phyloP scores from a whole-genome alignment of 2,797 vertebrate genomes.

The Sebastes glaucus region DNA sequence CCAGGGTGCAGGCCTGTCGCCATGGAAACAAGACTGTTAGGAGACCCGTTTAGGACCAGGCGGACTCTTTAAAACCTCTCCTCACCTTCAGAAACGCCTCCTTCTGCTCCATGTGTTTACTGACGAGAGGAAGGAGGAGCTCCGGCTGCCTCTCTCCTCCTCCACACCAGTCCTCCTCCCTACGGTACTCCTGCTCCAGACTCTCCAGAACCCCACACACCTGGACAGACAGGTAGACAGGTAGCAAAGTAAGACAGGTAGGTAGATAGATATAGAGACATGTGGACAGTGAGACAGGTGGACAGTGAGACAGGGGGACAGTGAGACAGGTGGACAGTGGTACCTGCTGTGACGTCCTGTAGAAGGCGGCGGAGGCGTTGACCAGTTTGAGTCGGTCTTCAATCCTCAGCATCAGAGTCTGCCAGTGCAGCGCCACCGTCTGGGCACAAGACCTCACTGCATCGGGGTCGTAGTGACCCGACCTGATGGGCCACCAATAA shows the following conservation, averaged over 20 bases:
- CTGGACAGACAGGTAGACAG: slow-evolving; percentile 64
- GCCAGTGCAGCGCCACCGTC: slow-evolving; percentile 98
- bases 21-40: neutral
- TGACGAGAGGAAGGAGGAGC: slow-evolving; percentile 92
- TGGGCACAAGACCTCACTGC: slow-evolving; percentile 94
- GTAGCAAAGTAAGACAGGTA: neutral
- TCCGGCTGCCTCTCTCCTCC: slow-evolving; percentile 81
- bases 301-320: neutral
- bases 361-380: slow-evolving; percentile 97
- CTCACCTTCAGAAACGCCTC: slow-evolving; percentile 96
- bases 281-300: neutral
- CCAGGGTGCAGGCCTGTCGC: slow-evolving; percentile 92
- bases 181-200: slow-evolving; percentile 90
- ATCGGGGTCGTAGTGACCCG: slow-evolving; percentile 94
- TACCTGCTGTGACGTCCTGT: slow-evolving; percentile 98
- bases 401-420: slow-evolving; percentile 97
- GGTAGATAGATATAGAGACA: neutral
- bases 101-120: slow-evolving; percentile 98
- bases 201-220: slow-evolving; percentile 89
- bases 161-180: slow-evolving; percentile 97
- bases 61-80: neutral
- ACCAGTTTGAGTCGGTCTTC: slow-evolving; percentile 97
- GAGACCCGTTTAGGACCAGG: neutral
- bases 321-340: neutral
- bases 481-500: slow-evolving; percentile 58